These are phyloP conservation scores for Frankliniella fusca DNA, from an alignment of 2,888 invertebrate species.

Conservation along the genomic window DNA sequence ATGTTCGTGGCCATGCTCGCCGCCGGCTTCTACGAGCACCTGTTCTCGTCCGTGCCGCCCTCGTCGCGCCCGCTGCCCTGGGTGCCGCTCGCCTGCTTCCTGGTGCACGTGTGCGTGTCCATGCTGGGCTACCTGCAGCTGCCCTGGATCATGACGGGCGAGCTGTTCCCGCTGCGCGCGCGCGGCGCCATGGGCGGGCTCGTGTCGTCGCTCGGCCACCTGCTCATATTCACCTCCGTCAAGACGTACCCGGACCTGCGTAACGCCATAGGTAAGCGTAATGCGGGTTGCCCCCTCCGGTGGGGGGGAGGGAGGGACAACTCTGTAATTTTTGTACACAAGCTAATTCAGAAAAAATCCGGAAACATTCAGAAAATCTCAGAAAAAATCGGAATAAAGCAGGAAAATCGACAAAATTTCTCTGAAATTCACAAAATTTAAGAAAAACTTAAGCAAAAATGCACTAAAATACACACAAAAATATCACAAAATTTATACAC, in stretches of 20 bases:
- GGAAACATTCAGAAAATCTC: too few relatives aligned
- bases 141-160: conserved; percentile 72
- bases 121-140: conserved; percentile 71
- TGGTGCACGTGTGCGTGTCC: conserved; percentile 65
- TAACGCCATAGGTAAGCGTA: conserved; percentile 38
- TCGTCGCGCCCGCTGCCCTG: conserved; percentile 44
- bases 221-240: conserved; percentile 65
- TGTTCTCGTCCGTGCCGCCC: conserved; percentile 40
- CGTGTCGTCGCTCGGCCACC: conserved; percentile 65
- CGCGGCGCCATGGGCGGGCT: conserved; percentile 66
- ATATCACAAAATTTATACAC: too few relatives aligned
- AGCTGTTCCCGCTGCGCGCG: conserved; percentile 64
- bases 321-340: too few relatives aligned
- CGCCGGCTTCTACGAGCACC: conserved; percentile 42
- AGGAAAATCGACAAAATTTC: too few relatives aligned
- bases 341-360: too few relatives aligned
- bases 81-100: conserved; percentile 57
- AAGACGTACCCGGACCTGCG: conserved; percentile 63
- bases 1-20: conserved; percentile 59
- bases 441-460: too few relatives aligned
- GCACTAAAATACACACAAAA: too few relatives aligned
- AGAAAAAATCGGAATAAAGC: too few relatives aligned
- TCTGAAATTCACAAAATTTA: too few relatives aligned
- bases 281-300: conserved; percentile 44
- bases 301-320: too few relatives aligned